phyloP scores from a whole-genome alignment of 2,797 vertebrate species.

The Tokudaia tokunoshimensis region DNA sequence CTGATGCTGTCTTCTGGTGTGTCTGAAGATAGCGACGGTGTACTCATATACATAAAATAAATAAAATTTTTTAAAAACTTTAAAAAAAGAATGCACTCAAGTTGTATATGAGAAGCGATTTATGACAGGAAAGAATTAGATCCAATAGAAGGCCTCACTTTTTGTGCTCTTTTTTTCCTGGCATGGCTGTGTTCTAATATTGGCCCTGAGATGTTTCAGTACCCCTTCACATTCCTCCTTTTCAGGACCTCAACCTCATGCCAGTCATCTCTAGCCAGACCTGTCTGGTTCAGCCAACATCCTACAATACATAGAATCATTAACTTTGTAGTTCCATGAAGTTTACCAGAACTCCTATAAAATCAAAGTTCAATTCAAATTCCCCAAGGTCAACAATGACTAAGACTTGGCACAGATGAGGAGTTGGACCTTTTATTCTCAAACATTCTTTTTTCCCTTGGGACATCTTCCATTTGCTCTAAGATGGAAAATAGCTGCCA shows the following conservation, averaged over 20 bases:
- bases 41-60: no score
- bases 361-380: neutral
- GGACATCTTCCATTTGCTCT: neutral
- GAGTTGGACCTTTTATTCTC: neutral
- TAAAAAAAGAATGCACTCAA: neutral
- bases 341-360: neutral
- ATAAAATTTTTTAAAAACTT: no score
- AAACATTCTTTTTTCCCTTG: neutral
- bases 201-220: neutral
- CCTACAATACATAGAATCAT: neutral
- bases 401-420: neutral
- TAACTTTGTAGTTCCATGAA: neutral
- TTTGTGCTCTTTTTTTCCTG: neutral
- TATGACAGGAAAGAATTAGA: neutral
- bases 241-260: neutral
- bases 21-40: no score
- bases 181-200: neutral
- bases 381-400: neutral
- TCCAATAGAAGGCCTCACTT: neutral
- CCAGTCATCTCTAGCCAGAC: neutral
- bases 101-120: neutral
- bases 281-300: neutral
- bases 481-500: neutral
- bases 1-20: no score
- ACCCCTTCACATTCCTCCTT: neutral